Evolutionary conservation across 2,797 vertebrate genomes (phyloP).

Genomic region (Hylomyscus alleni): DNA sequence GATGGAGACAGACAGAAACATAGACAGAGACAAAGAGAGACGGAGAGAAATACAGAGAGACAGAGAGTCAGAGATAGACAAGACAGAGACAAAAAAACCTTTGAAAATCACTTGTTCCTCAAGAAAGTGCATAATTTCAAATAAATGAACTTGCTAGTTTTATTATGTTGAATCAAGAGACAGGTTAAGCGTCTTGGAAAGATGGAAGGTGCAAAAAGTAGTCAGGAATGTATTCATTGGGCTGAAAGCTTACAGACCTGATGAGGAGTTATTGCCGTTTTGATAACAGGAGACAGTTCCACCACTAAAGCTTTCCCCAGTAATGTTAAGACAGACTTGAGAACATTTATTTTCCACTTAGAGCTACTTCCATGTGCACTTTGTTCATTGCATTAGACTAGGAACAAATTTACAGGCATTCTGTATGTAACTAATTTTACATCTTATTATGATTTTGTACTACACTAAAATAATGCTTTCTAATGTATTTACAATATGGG

Average conservation of each 20-base stretch:
- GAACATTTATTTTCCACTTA: constrained; percentile 5
- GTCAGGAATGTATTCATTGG: background rate
- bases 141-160: background rate
- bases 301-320: background rate
- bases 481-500: background rate
- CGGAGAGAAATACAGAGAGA: background rate
- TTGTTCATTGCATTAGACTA: background rate
- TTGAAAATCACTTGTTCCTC: background rate
- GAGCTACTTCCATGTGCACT: background rate
- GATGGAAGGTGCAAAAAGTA: accelerated
- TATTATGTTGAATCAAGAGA: background rate
- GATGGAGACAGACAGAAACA: background rate
- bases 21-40: background rate
- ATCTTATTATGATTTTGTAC: background rate
- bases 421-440: constrained; percentile 29
- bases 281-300: background rate
- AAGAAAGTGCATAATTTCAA: background rate
- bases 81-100: background rate
- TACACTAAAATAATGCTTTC: background rate
- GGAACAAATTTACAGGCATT: background rate
- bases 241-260: background rate
- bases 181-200: background rate
- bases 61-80: background rate
- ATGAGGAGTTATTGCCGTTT: background rate
- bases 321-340: background rate